Base-by-base conservation (phyloP, 2,888 invertebrate genomes). In the Pammene aurita region DNA sequence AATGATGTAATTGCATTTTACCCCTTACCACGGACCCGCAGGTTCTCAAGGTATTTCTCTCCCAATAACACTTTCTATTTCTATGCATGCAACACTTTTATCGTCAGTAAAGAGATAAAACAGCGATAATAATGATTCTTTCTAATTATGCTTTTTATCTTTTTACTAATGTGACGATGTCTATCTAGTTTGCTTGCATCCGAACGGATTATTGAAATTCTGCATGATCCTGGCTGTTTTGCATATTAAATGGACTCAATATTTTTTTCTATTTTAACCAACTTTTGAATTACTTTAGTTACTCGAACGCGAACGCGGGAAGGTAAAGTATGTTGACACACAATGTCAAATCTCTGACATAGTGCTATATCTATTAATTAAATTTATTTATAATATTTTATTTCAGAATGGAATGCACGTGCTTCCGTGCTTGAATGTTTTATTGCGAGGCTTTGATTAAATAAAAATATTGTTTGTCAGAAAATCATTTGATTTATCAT, bases 41-140 rank as follows among this genome's bases (percentile, higher is more conserved):
- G 93, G 93, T 93, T 92, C 93, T 93, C 89, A 93, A 93, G 93
- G 93, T 93, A 92, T 88, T 91, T 89, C 82, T 88, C 79, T 91
- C 91, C 91, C 90, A 86, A 87, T 91, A 90, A 90, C 84, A 90
- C 87, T 86, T 81, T 87, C 87, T 89, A 81, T 82, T 86, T 89
- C 87, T 88, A 80, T 88, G 92, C 92, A 92, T 92, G 92, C 76
- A 73, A 76, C 64, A 65, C 82, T 85, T 82, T 86, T 72, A 76
- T 76, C 72, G 70, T 75, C 69, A 75, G 80, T 83, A 82, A 78
- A 80, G 79, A 80, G 78, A 78, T 73, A 79, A 80, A 73, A 61
- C 26, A 7, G 26, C 18, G 38, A 14, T 11, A 73, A 71, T 14
- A n/a, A 61, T 62, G 57, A 41, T 41, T 54, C 34, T 44, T 18